These are phyloP conservation scores for Seira ritae DNA, from an alignment of 2,888 invertebrate genomes.

Conservation along the genomic window DNA sequence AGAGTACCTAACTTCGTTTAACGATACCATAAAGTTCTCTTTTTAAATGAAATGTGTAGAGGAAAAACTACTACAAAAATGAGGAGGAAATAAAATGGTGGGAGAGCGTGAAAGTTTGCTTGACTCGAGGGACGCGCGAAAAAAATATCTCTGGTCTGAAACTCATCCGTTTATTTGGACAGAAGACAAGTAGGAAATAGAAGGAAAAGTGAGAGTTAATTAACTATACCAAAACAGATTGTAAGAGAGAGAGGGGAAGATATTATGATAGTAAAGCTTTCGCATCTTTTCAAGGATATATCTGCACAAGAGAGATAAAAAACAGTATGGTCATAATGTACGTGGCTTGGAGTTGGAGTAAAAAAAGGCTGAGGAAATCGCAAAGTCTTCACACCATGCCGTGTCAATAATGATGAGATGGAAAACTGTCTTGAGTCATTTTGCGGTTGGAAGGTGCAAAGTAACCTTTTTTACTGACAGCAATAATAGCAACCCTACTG, in stretches of 20 bases:
- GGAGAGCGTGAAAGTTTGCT: neutral
- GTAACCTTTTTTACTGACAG: neutral
- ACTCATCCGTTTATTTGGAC: conserved; percentile 15
- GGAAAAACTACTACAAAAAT: neutral
- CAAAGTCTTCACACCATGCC: conserved; percentile 1
- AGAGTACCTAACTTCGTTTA: conserved; percentile 18
- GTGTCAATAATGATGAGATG: conserved; percentile 18
- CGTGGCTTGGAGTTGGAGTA: neutral
- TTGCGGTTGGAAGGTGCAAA: neutral
- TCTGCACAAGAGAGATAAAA: neutral
- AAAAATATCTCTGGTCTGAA: conserved; percentile 5
- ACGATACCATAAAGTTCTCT: conserved; percentile 4
- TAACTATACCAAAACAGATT: conserved; percentile 56
- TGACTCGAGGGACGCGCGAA: neutral
- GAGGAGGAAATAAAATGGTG: conserved; percentile 11
- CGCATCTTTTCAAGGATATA: neutral
- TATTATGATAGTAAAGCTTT: neutral
- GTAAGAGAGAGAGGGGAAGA: conserved; percentile 3
- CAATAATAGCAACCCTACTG: neutral
- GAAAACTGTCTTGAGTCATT: neutral
- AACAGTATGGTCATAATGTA: neutral
- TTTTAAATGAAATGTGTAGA: neutral
- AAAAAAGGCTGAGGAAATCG: neutral
- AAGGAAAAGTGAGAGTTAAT: conserved; percentile 47
- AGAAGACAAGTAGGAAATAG: conserved; percentile 15